Conservation (phyloP, 2,113 vertebrate species). For the Trogon melanurus region DNA sequence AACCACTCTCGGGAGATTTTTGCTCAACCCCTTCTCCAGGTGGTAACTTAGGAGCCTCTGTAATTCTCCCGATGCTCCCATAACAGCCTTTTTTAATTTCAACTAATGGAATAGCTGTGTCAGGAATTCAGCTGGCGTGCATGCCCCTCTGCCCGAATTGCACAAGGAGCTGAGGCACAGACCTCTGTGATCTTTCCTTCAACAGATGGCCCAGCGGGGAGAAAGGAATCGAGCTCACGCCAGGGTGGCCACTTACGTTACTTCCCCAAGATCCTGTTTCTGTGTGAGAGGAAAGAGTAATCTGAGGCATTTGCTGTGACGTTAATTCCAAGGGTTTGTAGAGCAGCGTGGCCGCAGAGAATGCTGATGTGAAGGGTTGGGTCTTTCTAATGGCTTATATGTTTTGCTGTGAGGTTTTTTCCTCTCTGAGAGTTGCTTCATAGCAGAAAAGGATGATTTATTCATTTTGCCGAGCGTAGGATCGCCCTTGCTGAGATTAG, state of each 20-base stretch:
- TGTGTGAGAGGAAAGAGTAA: neutral
- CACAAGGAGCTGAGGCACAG: neutral
- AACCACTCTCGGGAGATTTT: neutral
- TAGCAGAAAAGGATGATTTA: neutral
- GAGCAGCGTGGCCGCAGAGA: neutral
- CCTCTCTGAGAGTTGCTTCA: neutral
- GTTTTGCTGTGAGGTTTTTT: neutral
- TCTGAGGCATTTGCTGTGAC: neutral
- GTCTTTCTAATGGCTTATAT: neutral
- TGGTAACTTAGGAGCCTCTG: neutral
- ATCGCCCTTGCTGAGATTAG: neutral
- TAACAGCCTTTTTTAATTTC: neutral
- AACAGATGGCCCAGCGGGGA: neutral
- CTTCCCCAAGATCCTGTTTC: neutral
- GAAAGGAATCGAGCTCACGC: neutral
- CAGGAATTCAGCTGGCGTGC: neutral
- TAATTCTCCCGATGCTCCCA: neutral
- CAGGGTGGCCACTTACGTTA: neutral
- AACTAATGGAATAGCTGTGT: neutral
- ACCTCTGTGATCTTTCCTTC: neutral
- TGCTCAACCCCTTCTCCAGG: neutral
- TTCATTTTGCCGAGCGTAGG: neutral
- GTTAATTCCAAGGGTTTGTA: neutral
- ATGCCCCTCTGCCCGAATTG: neutral
- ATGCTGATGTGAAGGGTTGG: neutral